Evolutionary conservation across 2,888 invertebrate genomes (phyloP).

Genomic region (Brachynemurus nebulosus): DNA sequence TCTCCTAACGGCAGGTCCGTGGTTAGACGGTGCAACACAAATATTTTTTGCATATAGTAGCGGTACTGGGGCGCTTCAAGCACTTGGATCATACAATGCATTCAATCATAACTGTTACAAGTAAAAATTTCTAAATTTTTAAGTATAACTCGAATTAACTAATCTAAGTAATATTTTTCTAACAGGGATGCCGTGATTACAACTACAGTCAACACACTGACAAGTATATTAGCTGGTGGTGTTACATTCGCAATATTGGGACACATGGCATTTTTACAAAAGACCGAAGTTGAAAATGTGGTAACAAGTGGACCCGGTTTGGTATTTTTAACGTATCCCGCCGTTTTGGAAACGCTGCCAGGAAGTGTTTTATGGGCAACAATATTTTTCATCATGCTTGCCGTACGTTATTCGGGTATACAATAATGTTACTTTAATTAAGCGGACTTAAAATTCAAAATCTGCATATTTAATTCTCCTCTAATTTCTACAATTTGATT

Average conservation of each 20-base stretch:
- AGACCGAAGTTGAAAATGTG: conserved; percentile 34
- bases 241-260: conserved; percentile 65
- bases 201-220: conserved; percentile 54
- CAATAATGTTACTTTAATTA: too few species aligned
- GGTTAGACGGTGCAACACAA: conserved; percentile 66
- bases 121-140: conserved; percentile 29
- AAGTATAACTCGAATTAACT: not conserved
- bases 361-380: conserved; percentile 56
- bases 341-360: conserved; percentile 57
- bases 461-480: too few species aligned
- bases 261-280: conserved; percentile 45
- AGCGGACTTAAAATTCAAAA: too few species aligned
- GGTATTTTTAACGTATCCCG: conserved; percentile 61
- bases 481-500: too few species aligned
- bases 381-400: conserved; percentile 60
- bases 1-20: conserved; percentile 38
- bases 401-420: conserved; percentile 30
- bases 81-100: conserved; percentile 60
- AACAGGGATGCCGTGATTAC: conserved; percentile 55
- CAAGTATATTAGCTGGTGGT: conserved; percentile 58
- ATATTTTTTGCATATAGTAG: conserved; percentile 69
- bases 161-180: not conserved
- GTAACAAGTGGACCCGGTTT: conserved; percentile 55
- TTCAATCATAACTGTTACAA: conserved; percentile 63
- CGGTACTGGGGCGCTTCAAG: conserved; percentile 60